Percentiles rank a stretch among this genome's conserved stretches.
phyloP scores from a whole-genome alignment of 2,888 invertebrate genomes.

The Leptinotarsa haldemani region DNA sequence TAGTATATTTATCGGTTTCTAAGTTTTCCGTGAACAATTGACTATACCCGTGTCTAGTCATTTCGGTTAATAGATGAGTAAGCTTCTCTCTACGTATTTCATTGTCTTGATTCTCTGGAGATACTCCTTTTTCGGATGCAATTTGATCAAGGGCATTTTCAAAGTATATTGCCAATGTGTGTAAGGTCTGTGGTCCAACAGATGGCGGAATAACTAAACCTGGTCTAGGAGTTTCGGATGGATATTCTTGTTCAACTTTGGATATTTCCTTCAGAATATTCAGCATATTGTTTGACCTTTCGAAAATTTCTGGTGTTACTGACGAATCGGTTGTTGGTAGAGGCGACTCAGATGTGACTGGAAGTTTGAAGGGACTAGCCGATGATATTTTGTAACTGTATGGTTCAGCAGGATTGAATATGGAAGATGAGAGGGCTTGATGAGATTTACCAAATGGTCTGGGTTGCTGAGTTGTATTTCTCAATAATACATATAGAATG shows the following conservation, averaged over 20 bases:
- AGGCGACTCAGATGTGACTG: slow-evolving; percentile 44
- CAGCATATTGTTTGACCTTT: slow-evolving; percentile 78
- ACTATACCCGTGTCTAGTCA: slow-evolving; percentile 75
- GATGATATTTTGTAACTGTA: slow-evolving; percentile 58
- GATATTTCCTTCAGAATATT: slow-evolving; percentile 75
- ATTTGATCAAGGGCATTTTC: slow-evolving; percentile 73
- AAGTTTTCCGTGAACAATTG: slow-evolving; percentile 62
- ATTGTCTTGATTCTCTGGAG: slow-evolving; percentile 59
- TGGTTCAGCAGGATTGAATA: slow-evolving; percentile 45
- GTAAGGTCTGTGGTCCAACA: slow-evolving; percentile 80
- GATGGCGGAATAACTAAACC: slow-evolving; percentile 80
- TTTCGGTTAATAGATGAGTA: slow-evolving; percentile 74
- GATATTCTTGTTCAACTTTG: slow-evolving; percentile 66
- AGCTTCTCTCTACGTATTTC: slow-evolving; percentile 65
- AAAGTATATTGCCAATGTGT: slow-evolving; percentile 84
- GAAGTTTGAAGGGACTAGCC: slow-evolving; percentile 59
- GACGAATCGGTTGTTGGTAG: slow-evolving; percentile 56
- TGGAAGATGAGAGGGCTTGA: slow-evolving; percentile 3
- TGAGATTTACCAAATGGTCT: slow-evolving; percentile 51
- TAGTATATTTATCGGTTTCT: slow-evolving; percentile 16
- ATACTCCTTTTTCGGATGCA: slow-evolving; percentile 61
- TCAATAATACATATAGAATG: slow-evolving; percentile 21
- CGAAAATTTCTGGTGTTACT: slow-evolving; percentile 68
- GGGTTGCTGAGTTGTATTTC: slow-evolving; percentile 44
- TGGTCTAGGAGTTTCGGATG: slow-evolving; percentile 68